These are phyloP conservation scores for Scrobipalpa atriplicella DNA, from an alignment of 2,888 invertebrate genomes.

Conservation along the genomic window DNA sequence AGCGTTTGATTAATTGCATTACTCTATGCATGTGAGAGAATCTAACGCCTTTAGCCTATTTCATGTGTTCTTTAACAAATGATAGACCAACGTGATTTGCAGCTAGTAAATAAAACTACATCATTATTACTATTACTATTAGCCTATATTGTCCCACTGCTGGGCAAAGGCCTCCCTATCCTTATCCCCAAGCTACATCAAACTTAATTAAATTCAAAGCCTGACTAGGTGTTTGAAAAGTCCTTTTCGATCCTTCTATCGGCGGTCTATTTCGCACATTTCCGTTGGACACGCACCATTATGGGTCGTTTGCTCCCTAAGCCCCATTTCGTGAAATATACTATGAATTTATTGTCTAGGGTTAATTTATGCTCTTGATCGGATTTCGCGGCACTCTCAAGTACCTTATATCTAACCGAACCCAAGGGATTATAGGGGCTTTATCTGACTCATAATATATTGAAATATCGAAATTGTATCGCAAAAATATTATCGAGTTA, in stretches of 20 bases:
- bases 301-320: background rate
- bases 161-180: no score
- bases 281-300: background rate
- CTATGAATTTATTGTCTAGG: constrained; percentile 18
- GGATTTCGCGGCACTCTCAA: constrained; percentile 9
- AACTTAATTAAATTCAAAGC: no score
- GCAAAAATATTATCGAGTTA: background rate
- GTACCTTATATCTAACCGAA: constrained; percentile 4
- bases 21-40: background rate
- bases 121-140: no score
- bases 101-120: no score
- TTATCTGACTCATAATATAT: constrained; percentile 10
- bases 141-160: no score
- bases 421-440: constrained; percentile 7
- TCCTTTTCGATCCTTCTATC: no score
- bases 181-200: no score
- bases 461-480: background rate
- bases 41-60: no score
- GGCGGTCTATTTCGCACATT: background rate
- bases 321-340: constrained; percentile 12
- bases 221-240: no score
- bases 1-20: background rate
- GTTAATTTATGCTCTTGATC: constrained; percentile 15
- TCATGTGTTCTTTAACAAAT: no score
- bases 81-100: no score